Conservation (phyloP, 2,888 invertebrate genomes). For the Sylvicola cinctus region DNA sequence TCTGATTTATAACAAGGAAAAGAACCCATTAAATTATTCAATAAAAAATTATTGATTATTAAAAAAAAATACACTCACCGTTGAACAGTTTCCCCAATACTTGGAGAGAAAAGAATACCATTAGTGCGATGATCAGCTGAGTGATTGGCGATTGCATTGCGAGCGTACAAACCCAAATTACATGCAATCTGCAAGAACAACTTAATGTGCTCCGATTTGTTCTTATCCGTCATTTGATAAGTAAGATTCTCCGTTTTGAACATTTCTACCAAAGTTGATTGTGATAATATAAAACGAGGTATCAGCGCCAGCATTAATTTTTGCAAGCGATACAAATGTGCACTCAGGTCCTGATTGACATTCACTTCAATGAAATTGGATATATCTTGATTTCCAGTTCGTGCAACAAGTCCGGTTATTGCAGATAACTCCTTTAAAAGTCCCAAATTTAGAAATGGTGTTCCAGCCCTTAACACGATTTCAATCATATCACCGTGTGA, state of each 20-base stretch:
- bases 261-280: constrained; percentile 18
- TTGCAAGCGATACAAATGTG: constrained; percentile 45
- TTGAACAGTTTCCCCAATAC: constrained; percentile 21
- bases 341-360: constrained; percentile 28
- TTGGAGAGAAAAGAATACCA: constrained; percentile 31
- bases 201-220: constrained; percentile 25
- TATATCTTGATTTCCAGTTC: constrained; percentile 36
- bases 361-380: constrained; percentile 16
- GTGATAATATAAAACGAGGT: constrained; percentile 40
- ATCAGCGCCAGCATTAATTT: constrained; percentile 54
- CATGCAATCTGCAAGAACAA: constrained; percentile 40
- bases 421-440: constrained; percentile 55
- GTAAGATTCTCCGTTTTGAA: constrained; percentile 12
- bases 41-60: neutral
- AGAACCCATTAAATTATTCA: neutral
- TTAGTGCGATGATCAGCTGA: constrained; percentile 30
- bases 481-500: constrained; percentile 67
- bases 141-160: constrained; percentile 39
- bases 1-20: constrained; percentile 4
- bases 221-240: constrained; percentile 8
- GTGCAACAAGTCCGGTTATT: constrained; percentile 51
- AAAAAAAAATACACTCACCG: constrained; percentile 4
- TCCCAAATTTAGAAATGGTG: constrained; percentile 39
- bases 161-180: constrained; percentile 47
- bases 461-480: constrained; percentile 48